Percentiles rank a stretch among this genome's conserved stretches.
These are phyloP conservation scores for Rhagium mordax DNA, from an alignment of 2,888 invertebrate species.

Conservation along the genomic window DNA sequence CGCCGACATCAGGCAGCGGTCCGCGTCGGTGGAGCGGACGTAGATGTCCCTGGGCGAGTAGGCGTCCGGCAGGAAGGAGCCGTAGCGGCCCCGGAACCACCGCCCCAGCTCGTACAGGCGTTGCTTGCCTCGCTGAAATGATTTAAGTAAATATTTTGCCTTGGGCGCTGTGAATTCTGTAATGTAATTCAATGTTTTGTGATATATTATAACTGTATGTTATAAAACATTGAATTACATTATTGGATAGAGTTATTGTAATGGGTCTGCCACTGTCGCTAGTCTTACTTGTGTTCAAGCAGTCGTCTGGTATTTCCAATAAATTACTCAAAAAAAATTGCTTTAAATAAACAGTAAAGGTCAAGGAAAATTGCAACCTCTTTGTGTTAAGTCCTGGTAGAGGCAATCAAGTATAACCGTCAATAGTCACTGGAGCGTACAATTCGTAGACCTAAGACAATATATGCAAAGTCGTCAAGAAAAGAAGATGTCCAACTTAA, in stretches of 20 bases:
- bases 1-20: constrained; percentile 93
- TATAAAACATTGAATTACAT: too few species aligned
- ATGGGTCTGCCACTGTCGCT: too few species aligned
- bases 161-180: too few species aligned
- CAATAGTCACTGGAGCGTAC: neutral
- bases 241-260: too few species aligned
- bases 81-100: constrained; percentile 84
- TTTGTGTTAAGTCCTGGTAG: neutral
- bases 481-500: neutral
- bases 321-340: too few species aligned
- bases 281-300: too few species aligned
- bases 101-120: constrained; percentile 84
- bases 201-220: too few species aligned
- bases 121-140: constrained; percentile 71
- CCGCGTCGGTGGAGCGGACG: constrained; percentile 86
- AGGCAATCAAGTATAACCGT: neutral
- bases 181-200: too few species aligned
- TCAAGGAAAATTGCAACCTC: neutral
- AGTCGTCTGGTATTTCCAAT: too few species aligned
- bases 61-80: constrained; percentile 72
- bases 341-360: neutral
- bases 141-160: neutral
- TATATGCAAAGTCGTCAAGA: too few species aligned
- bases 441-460: neutral
- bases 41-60: constrained; percentile 76